Base-by-base conservation (phyloP, 2,797 vertebrate species). In the Carapus acus region DNA sequence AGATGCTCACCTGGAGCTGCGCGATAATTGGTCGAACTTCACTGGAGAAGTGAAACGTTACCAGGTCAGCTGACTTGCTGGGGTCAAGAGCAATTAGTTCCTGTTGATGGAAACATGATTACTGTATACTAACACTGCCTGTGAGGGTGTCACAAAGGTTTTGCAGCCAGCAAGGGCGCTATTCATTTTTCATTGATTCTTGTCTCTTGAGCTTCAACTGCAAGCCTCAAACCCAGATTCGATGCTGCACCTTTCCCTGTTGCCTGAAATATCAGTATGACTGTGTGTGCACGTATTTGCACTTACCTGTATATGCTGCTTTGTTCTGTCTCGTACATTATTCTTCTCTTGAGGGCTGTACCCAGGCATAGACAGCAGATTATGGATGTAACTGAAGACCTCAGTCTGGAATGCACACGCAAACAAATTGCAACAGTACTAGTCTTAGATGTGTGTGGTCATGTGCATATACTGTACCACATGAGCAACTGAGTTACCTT, bases 341-440 rank as follows among this genome's bases (percentile, higher is more conserved):
- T 88, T 84, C 68, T 96, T 97, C 72, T 98, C 94, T 67, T 94
- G 90, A 0, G 78, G 13, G 12, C 85, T 91, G 79, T 96, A 93
- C 19, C 92, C 93, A 20, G 96, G 93, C 80, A 95, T 92, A 20
- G 93, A 94, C 50, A 98, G 86, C 58, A 98, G 91, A 60, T 97
- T 94, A 81, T 97, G 92, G 67, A 98, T 88, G 50, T 93, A 98
- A 78, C 85, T 93, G 81, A 93, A 98, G 73, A 97, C 85, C 62
- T 98, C 94, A 53, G 88, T 89, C 96, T 98, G 78, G 43, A 11
- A 24, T 11, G 49, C 14, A 46, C 31, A 50, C 15, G 45, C 22
- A 33, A 33, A 33, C 3, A 13, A n/a, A 36, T 4, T 36, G 3
- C n/a, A 4, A 36, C n/a, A 27, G 24, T 27, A 27, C 24, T 27